These are phyloP conservation scores for Tipula confusa DNA, from an alignment of 2,888 invertebrate genomes.

Conservation along the genomic window DNA sequence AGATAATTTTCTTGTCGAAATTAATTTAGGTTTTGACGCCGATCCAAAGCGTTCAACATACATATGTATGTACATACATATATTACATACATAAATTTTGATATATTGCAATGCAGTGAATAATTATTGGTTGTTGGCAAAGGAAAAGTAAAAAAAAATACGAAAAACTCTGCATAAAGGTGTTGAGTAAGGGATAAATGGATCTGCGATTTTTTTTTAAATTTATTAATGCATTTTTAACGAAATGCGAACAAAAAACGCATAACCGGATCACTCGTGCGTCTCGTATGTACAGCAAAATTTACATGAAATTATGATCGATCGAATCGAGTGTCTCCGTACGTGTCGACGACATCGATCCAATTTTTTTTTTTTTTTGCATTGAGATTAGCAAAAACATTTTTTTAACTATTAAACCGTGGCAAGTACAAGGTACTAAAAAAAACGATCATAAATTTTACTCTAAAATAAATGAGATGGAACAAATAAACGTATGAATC, in stretches of 20 bases:
- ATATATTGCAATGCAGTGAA: background rate
- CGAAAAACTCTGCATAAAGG: background rate
- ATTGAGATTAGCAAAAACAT: background rate
- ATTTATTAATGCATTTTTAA: background rate
- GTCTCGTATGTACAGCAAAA: background rate
- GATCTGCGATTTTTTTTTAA: background rate
- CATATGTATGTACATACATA: background rate
- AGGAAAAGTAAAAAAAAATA: background rate
- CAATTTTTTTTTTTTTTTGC: too few species aligned
- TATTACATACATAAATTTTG: background rate
- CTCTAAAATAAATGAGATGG: constrained; percentile 5
- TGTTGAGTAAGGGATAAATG: background rate
- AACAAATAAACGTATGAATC: constrained; percentile 20
- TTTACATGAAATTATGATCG: background rate
- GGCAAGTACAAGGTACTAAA: background rate
- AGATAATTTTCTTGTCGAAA: constrained; percentile 9
- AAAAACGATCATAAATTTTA: background rate
- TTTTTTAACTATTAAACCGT: background rate
- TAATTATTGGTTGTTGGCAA: background rate
- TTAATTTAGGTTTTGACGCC: constrained; percentile 6
- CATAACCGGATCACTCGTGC: too few species aligned
- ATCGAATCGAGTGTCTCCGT: background rate
- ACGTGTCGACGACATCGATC: background rate
- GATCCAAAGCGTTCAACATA: too few species aligned
- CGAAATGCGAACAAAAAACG: background rate